Conservation (phyloP, 1,140 invertebrate species). For the Lamellibrachia luymesi region DNA sequence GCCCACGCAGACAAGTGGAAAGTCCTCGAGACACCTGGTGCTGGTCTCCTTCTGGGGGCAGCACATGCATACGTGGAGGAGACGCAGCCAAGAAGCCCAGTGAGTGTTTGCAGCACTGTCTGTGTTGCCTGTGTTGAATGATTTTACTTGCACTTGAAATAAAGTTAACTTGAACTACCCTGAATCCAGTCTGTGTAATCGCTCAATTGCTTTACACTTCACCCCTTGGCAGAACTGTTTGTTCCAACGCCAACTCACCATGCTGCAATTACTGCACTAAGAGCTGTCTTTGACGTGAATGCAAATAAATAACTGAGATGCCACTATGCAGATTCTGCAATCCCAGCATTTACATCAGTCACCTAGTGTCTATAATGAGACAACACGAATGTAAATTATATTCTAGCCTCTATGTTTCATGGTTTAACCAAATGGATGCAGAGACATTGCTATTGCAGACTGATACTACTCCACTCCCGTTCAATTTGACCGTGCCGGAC, state of each 20-base stretch:
- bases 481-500: not conserved
- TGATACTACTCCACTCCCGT: not conserved
- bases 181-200: too few species aligned
- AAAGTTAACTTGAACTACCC: too few species aligned
- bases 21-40: constrained; percentile 14
- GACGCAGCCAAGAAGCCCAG: constrained; percentile 44
- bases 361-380: not conserved
- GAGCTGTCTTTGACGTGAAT: not conserved
- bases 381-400: not conserved
- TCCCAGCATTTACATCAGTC: not conserved
- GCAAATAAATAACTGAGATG: not conserved
- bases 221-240: too few species aligned
- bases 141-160: not conserved
- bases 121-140: not conserved
- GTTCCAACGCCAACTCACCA: too few species aligned
- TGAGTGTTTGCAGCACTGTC: constrained; percentile 22
- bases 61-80: constrained; percentile 38
- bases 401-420: not conserved
- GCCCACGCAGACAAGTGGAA: constrained; percentile 20
- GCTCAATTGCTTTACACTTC: too few species aligned
- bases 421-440: not conserved
- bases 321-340: not conserved
- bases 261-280: too few species aligned
- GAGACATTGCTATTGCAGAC: not conserved
- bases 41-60: constrained; percentile 19